A percentile compares a stretch with the other conserved stretches of the same genome.
phyloP scores from a whole-genome alignment of 2,113 vertebrate genomes.

The Aepyceros melampus region DNA sequence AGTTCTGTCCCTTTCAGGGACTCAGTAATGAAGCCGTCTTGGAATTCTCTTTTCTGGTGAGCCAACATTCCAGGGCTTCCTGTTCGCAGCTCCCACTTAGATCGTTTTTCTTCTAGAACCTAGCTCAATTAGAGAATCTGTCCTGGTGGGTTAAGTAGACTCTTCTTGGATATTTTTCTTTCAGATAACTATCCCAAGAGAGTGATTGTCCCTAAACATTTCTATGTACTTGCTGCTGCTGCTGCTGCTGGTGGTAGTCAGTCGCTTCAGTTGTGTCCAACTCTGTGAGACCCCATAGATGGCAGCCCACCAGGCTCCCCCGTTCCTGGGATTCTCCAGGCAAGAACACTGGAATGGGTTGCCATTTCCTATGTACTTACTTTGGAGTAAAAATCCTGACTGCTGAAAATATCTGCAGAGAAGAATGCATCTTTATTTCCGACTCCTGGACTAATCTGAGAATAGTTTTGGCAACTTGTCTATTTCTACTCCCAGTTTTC shows the following conservation, averaged over 20 bases:
- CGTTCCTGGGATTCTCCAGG: no score
- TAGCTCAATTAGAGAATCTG: neutral
- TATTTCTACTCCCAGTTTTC: neutral
- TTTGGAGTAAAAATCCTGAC: neutral
- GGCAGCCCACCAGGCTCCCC: no score
- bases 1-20: neutral
- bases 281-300: no score
- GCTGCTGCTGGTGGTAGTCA: no score
- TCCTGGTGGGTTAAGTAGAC: neutral
- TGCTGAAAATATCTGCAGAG: neutral
- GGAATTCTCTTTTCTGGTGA: neutral
- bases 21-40: neutral
- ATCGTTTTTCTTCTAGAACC: neutral
- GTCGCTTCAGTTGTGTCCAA: no score
- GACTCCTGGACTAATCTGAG: neutral
- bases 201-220: neutral
- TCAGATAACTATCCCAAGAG: neutral
- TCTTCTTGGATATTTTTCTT: neutral
- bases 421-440: neutral
- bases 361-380: neutral
- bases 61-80: neutral
- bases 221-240: no score
- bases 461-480: neutral
- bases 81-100: neutral
- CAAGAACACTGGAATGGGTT: no score